Conservation (phyloP, 1,140 invertebrate species). For the Linepithema humile region DNA sequence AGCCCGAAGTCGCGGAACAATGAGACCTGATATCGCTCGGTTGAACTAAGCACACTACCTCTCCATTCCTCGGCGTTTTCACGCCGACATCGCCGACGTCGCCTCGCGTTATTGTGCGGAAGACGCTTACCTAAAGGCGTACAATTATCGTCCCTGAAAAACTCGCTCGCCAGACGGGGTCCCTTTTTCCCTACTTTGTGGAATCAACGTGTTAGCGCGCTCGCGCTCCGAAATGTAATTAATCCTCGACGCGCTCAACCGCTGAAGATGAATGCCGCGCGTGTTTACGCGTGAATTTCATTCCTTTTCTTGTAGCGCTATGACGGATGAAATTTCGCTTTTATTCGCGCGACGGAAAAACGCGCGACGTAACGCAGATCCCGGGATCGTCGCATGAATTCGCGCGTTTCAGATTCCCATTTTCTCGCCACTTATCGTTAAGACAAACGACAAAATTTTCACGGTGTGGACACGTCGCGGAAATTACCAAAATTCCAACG, state of each 20-base stretch:
- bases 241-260: slow-evolving; percentile 31
- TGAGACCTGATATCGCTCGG: slow-evolving; percentile 62
- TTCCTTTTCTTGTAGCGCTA: slow-evolving; percentile 19
- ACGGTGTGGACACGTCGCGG: background rate
- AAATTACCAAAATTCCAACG: slow-evolving; percentile 21
- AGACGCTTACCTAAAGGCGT: slow-evolving; percentile 38
- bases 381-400: background rate
- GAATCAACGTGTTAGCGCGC: slow-evolving; percentile 46
- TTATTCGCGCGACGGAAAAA: background rate
- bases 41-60: slow-evolving; percentile 29
- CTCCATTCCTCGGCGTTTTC: background rate
- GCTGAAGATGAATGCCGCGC: background rate
- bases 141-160: slow-evolving; percentile 50
- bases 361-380: background rate
- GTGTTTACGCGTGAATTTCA: slow-evolving; percentile 31
- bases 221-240: slow-evolving; percentile 20
- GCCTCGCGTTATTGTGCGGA: slow-evolving; percentile 6
- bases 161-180: slow-evolving; percentile 16
- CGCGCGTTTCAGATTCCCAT: background rate
- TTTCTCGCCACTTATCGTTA: background rate
- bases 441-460: slow-evolving; percentile 24
- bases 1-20: slow-evolving; percentile 66
- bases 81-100: background rate
- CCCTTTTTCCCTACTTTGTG: slow-evolving; percentile 3
- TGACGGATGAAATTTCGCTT: slow-evolving; percentile 4